These are phyloP conservation scores for Crocodylus rhombifer DNA, from an alignment of 2,797 vertebrate species.

Conservation along the genomic window DNA sequence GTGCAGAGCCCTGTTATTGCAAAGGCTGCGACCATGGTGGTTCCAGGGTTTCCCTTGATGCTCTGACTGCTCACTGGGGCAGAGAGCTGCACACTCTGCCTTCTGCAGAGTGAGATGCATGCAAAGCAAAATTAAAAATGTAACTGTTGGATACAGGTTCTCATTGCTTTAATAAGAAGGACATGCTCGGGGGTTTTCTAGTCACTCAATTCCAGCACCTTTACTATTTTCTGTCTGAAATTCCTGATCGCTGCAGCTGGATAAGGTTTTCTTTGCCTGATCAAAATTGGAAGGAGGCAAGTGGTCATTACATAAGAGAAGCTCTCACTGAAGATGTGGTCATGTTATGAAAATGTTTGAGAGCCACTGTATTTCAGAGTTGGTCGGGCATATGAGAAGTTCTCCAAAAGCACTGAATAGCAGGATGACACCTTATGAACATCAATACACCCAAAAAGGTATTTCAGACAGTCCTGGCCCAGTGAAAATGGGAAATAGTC, in stretches of 20 bases:
- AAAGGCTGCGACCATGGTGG: neutral
- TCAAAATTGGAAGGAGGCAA: neutral
- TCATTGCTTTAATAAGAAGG: conserved; percentile 13
- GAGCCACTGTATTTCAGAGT: neutral
- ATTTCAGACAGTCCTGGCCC: too few species aligned
- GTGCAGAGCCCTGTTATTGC: neutral
- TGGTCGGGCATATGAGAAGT: too few species aligned
- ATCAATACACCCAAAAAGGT: too few species aligned
- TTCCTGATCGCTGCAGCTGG: conserved; percentile 28
- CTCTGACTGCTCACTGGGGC: neutral
- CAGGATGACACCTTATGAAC: too few species aligned
- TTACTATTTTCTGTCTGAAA: conserved; percentile 37
- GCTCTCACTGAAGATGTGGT: neutral
- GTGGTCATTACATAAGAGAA: neutral
- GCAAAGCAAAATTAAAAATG: conserved; percentile 37
- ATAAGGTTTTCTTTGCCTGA: conserved; percentile 2
- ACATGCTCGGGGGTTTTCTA: conserved; percentile 17
- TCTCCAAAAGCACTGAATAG: neutral
- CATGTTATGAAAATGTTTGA: neutral
- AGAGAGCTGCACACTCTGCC: neutral
- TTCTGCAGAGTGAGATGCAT: conserved; percentile 5
- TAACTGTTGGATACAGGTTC: conserved; percentile 28
- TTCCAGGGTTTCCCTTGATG: neutral
- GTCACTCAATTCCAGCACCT: conserved; percentile 48
- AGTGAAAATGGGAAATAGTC: neutral